Base-by-base conservation (phyloP, 2,113 vertebrate species). In the Zapus hudsonius region DNA sequence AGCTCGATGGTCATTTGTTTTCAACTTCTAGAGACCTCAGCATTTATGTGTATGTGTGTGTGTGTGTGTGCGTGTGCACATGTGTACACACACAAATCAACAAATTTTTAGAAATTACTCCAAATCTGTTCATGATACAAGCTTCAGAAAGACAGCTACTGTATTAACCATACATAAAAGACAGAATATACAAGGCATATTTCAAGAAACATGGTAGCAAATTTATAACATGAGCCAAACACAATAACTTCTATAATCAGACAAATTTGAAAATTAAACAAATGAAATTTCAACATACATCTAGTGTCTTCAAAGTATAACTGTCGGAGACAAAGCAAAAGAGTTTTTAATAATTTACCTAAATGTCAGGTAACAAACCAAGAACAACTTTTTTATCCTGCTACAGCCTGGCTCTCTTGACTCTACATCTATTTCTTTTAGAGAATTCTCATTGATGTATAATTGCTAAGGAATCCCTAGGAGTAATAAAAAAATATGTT, bases 181-280 rank as follows among this genome's bases (percentile, higher is more conserved):
- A 47, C 47, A 47, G 47, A 80, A 61, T 17, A 40, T 29, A n/a
- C 20, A 76, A 33, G 36, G 33, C 72, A 17, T 78, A 70, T 55
- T 57, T 64, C 23, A 91, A 87, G 13, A 87, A 61, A 82, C 64
- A 20, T 75, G 44, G 52, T n/a, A 42, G 3, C n/a, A 82, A 36
- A 44, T 64, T 73, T 55, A 72, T 66, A 94, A 73, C 17, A 42
- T 52, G 20, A 87, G 2, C 86, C 70, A 92, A 92, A 22, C 22
- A 75, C 78, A 79, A 66, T 15, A 29, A n/a, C 29, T 80, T 89
- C 20, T 44, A 52, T 61, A 80, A 79, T 64, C 87, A 29, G 22
- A 83, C n/a, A 66, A n/a, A 55, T 47, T 57, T 84, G 16, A 74
- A 92, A 87, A 79, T 55, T 63, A 79, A 84, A 20, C 66, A 79